phyloP scores from a whole-genome alignment of 2,113 vertebrate species.

The Eulemur macaco region DNA sequence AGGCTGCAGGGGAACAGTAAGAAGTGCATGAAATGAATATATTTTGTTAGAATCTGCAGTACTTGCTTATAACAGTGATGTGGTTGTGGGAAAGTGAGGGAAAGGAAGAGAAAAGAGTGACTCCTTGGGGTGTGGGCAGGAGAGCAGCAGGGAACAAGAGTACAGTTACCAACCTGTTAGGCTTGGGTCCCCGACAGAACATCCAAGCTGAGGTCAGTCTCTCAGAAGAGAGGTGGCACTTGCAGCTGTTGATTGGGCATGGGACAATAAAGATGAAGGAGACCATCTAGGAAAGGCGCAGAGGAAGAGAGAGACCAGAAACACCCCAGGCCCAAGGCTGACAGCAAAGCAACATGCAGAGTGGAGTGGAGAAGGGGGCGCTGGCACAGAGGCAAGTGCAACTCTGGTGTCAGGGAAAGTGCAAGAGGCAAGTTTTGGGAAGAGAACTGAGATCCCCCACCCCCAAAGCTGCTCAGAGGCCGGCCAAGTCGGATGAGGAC shows the following conservation, averaged over 20 bases:
- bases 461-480: background rate
- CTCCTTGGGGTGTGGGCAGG: background rate
- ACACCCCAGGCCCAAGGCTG: background rate
- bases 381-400: accelerated
- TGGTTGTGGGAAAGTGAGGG: background rate
- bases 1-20: background rate
- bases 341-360: background rate
- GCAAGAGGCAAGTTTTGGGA: background rate
- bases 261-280: background rate
- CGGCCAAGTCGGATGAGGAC: too few relatives aligned
- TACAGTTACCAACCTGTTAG: background rate
- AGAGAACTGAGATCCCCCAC: background rate
- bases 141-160: background rate
- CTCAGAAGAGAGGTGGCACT: background rate
- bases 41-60: background rate
- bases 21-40: background rate
- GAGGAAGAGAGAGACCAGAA: background rate
- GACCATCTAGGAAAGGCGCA: background rate
- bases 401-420: too few relatives aligned
- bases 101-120: background rate
- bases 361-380: background rate
- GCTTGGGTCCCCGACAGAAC: too few relatives aligned
- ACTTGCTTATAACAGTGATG: background rate
- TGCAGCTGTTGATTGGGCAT: background rate
- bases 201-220: background rate